Percentiles rank a stretch among this genome's conserved stretches.
phyloP scores from a whole-genome alignment of 2,888 invertebrate genomes.

The Orthosia gracilis region DNA sequence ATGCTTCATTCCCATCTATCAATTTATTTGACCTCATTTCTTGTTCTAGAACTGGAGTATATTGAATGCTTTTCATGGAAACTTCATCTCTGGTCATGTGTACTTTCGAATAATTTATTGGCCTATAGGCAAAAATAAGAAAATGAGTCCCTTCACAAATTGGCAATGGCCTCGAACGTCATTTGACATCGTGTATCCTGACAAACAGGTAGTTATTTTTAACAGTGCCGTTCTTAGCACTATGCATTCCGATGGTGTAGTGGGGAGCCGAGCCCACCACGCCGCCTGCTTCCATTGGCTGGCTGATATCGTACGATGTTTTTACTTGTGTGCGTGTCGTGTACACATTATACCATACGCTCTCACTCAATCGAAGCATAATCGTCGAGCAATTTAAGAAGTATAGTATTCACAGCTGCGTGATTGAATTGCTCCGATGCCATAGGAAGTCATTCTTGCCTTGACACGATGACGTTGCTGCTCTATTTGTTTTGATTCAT shows the following conservation, averaged over 20 bases:
- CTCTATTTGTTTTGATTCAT: constrained; percentile 76
- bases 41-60: background rate
- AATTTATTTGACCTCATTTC: constrained; percentile 5
- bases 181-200: constrained; percentile 78
- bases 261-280: constrained; percentile 90
- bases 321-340: constrained; percentile 80
- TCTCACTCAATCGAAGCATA: constrained; percentile 80
- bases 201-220: constrained; percentile 89
- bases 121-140: constrained; percentile 29
- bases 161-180: constrained; percentile 83
- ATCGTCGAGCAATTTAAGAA: constrained; percentile 86
- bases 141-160: constrained; percentile 69
- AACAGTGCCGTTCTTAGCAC: constrained; percentile 87
- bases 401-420: constrained; percentile 75
- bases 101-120: background rate
- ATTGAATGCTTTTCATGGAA: background rate
- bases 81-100: background rate
- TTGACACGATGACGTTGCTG: constrained; percentile 79
- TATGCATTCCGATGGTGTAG: constrained; percentile 85
- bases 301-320: constrained; percentile 87
- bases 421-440: constrained; percentile 86
- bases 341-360: constrained; percentile 75
- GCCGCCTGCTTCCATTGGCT: constrained; percentile 82
- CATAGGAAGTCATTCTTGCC: constrained; percentile 84
- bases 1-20: background rate